phyloP scores from a whole-genome alignment of 2,797 vertebrate genomes.

The Clangula hyemalis region DNA sequence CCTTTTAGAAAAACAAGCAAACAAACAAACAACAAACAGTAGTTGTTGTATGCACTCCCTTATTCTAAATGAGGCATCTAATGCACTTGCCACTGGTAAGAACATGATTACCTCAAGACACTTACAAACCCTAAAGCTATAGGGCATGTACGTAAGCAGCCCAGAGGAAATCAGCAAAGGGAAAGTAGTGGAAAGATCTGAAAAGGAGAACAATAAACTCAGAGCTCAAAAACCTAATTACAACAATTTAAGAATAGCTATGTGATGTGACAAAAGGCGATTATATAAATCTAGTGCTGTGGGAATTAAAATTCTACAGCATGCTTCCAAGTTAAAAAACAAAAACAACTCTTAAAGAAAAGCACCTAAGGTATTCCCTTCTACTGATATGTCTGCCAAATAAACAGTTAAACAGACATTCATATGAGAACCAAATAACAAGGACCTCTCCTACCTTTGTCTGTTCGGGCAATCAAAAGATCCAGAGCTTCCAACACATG shows the following conservation, averaged over 20 bases:
- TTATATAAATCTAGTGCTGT: no score
- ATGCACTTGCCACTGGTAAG: neutral
- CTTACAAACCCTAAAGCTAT: neutral
- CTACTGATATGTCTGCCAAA: neutral
- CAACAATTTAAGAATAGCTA: no score
- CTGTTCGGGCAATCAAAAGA: conserved; percentile 90
- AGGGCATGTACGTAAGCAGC: neutral
- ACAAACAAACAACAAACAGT: neutral
- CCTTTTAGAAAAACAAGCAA: neutral
- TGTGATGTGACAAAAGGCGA: neutral
- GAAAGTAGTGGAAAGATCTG: neutral
- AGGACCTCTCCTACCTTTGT: conserved; percentile 86
- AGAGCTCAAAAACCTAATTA: neutral
- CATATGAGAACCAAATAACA: neutral
- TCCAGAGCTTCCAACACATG: conserved; percentile 94
- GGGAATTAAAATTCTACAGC: neutral
- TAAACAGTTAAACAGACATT: neutral
- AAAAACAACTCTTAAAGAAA: neutral
- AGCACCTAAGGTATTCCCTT: neutral
- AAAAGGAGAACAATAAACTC: neutral
- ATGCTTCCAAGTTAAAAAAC: neutral
- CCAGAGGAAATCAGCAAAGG: neutral
- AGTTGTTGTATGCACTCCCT: neutral
- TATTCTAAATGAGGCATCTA: neutral
- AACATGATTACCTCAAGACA: neutral